These are phyloP conservation scores for Scrobipalpa costella DNA, from an alignment of 2,888 invertebrate species.

Conservation along the genomic window DNA sequence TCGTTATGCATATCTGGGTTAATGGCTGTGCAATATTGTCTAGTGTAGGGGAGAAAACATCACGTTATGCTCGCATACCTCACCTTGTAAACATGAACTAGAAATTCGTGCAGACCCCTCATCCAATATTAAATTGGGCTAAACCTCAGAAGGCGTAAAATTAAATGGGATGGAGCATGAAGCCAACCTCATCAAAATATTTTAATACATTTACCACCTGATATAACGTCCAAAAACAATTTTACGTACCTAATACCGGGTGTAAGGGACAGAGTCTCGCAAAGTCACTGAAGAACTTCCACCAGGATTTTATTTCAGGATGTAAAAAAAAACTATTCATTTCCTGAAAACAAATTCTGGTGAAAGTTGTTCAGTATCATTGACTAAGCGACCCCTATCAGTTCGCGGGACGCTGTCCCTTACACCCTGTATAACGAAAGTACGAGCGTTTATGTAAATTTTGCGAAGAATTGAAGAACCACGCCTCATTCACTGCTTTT, in stretches of 20 bases:
- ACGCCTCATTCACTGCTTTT: slow-evolving; percentile 1
- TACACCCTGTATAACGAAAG: slow-evolving; percentile 3
- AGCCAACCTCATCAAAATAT: slow-evolving; percentile 20
- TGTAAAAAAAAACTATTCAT: too few relatives aligned
- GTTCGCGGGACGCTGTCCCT: too few relatives aligned
- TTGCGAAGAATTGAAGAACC: background rate
- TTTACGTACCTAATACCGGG: too few relatives aligned
- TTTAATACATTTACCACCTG: background rate
- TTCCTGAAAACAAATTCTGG: too few relatives aligned
- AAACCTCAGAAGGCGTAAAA: slow-evolving; percentile 16
- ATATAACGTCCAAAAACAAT: background rate
- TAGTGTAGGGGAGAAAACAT: slow-evolving; percentile 46
- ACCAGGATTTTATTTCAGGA: too few relatives aligned
- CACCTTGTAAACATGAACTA: slow-evolving; percentile 22
- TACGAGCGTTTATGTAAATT: background rate
- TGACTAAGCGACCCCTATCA: too few relatives aligned
- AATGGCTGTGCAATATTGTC: slow-evolving; percentile 54
- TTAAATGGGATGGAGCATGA: slow-evolving; percentile 3
- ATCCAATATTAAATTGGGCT: slow-evolving; percentile 27
- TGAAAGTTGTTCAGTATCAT: too few relatives aligned
- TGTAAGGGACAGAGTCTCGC: too few relatives aligned
- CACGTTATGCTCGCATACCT: slow-evolving; percentile 42
- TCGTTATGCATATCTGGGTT: slow-evolving; percentile 60
- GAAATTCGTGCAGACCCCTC: slow-evolving; percentile 18
- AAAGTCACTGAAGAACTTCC: too few relatives aligned